These are phyloP conservation scores for Pammene aurita DNA, from an alignment of 2,888 invertebrate species.

Conservation along the genomic window DNA sequence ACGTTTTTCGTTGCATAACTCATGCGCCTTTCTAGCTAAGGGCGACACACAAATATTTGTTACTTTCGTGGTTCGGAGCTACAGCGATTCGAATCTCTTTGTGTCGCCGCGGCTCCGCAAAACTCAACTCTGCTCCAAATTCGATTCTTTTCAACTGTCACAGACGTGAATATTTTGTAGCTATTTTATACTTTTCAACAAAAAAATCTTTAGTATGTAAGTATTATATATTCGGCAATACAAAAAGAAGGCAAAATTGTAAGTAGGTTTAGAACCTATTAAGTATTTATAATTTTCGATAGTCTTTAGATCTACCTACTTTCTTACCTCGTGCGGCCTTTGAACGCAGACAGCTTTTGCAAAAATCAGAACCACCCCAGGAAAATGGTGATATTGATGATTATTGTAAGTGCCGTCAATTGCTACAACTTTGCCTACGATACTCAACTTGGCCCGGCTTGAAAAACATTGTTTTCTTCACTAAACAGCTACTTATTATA, in stretches of 20 bases:
- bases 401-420: no score
- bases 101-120: constrained; percentile 34
- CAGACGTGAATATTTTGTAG: constrained; percentile 64
- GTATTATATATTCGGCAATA: constrained; percentile 57
- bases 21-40: constrained; percentile 39
- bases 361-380: no score
- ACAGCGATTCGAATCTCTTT: constrained; percentile 48
- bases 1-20: not conserved
- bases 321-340: no score
- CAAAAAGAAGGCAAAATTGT: constrained; percentile 41
- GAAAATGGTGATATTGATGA: no score
- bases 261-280: not conserved
- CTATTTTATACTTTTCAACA: constrained; percentile 50
- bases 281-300: no score
- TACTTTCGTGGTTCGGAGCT: constrained; percentile 43
- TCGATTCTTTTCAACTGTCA: constrained; percentile 70
- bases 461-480: no score
- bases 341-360: no score
- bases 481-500: no score
- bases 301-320: no score
- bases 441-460: no score
- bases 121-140: constrained; percentile 52
- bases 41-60: constrained; percentile 51
- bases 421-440: no score
- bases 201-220: constrained; percentile 56